Evolutionary conservation across 92 coral and sea anemone genomes (phyloP), one percentile per base, ranked within the genome.

Genomic region (Parazoanthus swiftii): DNA sequence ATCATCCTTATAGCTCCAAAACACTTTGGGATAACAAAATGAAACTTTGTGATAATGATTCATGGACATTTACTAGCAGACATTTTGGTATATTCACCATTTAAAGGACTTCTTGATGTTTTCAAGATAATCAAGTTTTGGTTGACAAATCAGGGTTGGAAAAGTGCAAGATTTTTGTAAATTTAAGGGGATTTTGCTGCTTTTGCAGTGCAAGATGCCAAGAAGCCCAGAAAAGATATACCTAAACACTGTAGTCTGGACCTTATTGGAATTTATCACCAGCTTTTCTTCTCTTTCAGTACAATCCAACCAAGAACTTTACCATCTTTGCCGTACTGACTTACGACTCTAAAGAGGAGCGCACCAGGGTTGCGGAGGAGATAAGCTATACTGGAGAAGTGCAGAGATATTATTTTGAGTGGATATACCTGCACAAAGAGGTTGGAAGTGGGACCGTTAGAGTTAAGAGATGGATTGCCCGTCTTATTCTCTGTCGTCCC

Each of bases 341-440:
- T 2, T 74, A 74, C 44, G 79, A 74, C 48, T 38, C 79, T 1
- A 37, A 37, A 14, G 48, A 38, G 44, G 46, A 74, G 48, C 79
- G 79, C 50, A 33, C 42, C 37, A 15, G 79, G 48, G 79, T 74
- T 0, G 23, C 21, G 6, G 79, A 74, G 9, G 79, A 37, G 79
- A 74, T 74, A 0, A 21, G 11, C 48, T 74, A 74, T 6, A 74
- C 48, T 8, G 23, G 44, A 15, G 37, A 38, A 11, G 44, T 36
- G 10, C n/a, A 74, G 8, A 38, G n/a, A 42, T 74, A 38, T 7
- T 74, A 37, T 39, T 74, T 74, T 42, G 79, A 74, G 46, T 74
- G 79, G 79, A 74, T 74, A 35, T 74, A 36, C n/a, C 79, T 74
- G 0, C 79, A 74, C 79, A 74, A 38, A 38, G 50, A 74, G 79